Base-by-base conservation (phyloP, 2,797 vertebrate species). In the Discoglossus pictus region DNA sequence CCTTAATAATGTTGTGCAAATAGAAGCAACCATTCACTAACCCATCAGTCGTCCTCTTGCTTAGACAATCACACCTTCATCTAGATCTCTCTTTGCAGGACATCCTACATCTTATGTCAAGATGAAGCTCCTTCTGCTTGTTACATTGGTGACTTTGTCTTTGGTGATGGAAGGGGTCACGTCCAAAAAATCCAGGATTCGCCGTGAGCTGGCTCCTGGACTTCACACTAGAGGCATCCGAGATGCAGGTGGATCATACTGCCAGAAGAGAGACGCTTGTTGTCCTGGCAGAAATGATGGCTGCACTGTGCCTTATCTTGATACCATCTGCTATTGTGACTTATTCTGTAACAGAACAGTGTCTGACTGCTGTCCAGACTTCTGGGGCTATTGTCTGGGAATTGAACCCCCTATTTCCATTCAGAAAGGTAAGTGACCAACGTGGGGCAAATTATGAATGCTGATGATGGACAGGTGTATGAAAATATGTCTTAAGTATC, bases 341-440 rank as follows among this genome's bases (percentile, higher is more conserved):
- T 86, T 97, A 65, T 99, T 99, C 89, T 99, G 97, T 85, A 99
- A 99, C 87, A 92, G 97, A 73, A 98, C 95, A 0, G 40, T 99
- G 13, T 93, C 96, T 0, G 97, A 99, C 83, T 99, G 97, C 87
- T 99, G 97, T 82, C 97, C 97, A 0, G 97, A 99, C 81, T 99
- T 98, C 88, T 99, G 97, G 97, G 84, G 88, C 1, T 93, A 91
- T 78, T 99, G 97, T 79, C 83, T 91, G 39, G 86, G 87, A 17
- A 81, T 89, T 23, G 80, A 79, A 0, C 81, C 89, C 0, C 89
- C 89, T 0, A 75, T 80, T 9, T 69, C 72, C 10, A 65, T 75
- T 27, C 34, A 11, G 0, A 31, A 69, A 80, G 87, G 88, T 90
- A 72, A 77, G 16, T 4, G 7, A 4, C 18, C n/a, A 13, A n/a